phyloP scores from a whole-genome alignment of 2,797 vertebrate species.

The Knipowitschia caucasica region DNA sequence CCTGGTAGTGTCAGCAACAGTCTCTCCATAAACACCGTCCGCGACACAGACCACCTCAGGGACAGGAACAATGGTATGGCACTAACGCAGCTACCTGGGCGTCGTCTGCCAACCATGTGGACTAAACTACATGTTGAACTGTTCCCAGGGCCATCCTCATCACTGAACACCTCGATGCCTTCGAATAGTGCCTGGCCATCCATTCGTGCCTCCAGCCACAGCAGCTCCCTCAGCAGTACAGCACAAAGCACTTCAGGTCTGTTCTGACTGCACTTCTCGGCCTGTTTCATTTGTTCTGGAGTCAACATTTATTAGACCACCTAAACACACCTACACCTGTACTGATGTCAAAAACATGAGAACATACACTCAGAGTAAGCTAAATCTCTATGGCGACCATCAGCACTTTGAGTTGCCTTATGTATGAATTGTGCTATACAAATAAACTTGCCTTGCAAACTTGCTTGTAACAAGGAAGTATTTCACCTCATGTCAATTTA shows the following conservation, averaged over 20 bases:
- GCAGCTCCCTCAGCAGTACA: conserved; percentile 99
- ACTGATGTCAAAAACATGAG: no score
- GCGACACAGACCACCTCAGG: conserved; percentile 99
- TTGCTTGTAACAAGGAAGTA: no score
- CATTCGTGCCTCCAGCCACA: conserved; percentile 99
- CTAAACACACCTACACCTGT: no score
- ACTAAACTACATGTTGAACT: no score
- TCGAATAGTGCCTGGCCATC: conserved; percentile 99
- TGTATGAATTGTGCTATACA: no score
- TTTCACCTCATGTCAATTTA: neutral
- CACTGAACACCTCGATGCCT: conserved; percentile 99
- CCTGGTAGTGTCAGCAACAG: conserved; percentile 99
- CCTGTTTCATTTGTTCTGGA: neutral
- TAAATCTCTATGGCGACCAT: no score
- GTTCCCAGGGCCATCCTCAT: conserved; percentile 96
- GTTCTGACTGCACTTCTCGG: neutral
- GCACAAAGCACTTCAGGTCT: conserved; percentile 99
- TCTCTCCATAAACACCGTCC: conserved; percentile 99
- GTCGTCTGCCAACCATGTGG: no score
- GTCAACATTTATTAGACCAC: no score
- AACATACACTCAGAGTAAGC: no score
- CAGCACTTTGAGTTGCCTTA: no score
- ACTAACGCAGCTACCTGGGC: neutral
- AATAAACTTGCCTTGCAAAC: no score
- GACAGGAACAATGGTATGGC: conserved; percentile 95